phyloP scores from a whole-genome alignment of 1,140 invertebrate species.

The Eriosoma lanigerum region DNA sequence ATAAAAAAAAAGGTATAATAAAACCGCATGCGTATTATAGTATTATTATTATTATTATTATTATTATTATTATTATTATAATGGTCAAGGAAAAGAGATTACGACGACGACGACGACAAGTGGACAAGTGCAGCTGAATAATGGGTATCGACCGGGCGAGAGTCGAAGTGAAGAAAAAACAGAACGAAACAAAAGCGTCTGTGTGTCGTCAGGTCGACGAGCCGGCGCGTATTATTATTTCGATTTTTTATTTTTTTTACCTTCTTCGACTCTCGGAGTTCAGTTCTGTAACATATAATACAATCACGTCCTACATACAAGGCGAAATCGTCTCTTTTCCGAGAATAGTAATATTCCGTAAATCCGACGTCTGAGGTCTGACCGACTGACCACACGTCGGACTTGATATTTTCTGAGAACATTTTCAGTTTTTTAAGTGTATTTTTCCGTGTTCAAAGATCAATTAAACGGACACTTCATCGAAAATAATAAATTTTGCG shows the following conservation, averaged over 20 bases:
- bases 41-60: not conserved
- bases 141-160: not conserved
- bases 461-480: no score
- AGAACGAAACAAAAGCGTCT: constrained; percentile 1
- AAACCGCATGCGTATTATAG: not conserved
- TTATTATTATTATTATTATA: not conserved
- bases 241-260: not conserved
- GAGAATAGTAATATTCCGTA: no score
- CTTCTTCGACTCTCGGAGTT: no score
- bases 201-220: not conserved
- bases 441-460: no score
- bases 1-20: not conserved
- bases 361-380: no score
- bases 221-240: not conserved
- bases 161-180: not conserved
- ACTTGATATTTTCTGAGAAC: no score
- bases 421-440: no score
- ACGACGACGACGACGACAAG: not conserved
- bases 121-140: not conserved
- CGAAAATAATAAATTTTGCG: no score
- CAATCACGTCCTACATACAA: not conserved
- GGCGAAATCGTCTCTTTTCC: no score
- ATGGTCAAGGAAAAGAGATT: not conserved
- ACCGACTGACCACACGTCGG: no score
- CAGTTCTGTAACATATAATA: no score